These are phyloP conservation scores for Hippocampus mohnikei DNA, from an alignment of 2,113 vertebrate species.

Conservation along the genomic window DNA sequence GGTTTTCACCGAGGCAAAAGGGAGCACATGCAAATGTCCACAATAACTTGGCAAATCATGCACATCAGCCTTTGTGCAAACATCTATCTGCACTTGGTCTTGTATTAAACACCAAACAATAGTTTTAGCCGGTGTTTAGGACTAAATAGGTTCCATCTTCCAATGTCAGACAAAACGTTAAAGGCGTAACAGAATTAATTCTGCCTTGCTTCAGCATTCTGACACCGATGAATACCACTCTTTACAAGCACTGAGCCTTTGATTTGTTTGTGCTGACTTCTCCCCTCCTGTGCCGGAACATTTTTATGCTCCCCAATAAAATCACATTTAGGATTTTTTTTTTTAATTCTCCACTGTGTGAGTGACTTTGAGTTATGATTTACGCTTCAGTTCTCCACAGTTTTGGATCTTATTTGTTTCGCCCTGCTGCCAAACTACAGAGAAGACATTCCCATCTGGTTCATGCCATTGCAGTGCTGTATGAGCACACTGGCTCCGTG, in stretches of 20 bases:
- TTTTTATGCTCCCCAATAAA: conserved; percentile 3
- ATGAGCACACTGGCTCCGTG: neutral
- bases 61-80: conserved; percentile 8
- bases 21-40: conserved; percentile 10
- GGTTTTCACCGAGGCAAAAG: conserved; percentile 10
- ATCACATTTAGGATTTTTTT: neutral
- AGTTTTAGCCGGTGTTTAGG: conserved; percentile 17
- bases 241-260: conserved; percentile 5
- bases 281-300: conserved; percentile 2
- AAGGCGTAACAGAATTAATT: neutral
- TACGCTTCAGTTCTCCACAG: conserved; percentile 4
- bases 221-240: conserved; percentile 3
- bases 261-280: conserved; percentile 15
- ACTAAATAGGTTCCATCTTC: conserved; percentile 14
- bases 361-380: conserved; percentile 15
- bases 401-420: neutral
- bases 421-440: neutral
- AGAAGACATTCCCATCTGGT: conserved; percentile 1
- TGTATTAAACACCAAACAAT: neutral
- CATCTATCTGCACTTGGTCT: neutral
- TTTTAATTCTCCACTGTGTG: neutral
- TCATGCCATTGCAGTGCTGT: conserved; percentile 5
- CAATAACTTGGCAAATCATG: neutral
- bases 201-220: conserved; percentile 13
- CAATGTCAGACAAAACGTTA: neutral